Conservation (phyloP, 2,113 vertebrate genomes). For the Apteryx mantelli region DNA sequence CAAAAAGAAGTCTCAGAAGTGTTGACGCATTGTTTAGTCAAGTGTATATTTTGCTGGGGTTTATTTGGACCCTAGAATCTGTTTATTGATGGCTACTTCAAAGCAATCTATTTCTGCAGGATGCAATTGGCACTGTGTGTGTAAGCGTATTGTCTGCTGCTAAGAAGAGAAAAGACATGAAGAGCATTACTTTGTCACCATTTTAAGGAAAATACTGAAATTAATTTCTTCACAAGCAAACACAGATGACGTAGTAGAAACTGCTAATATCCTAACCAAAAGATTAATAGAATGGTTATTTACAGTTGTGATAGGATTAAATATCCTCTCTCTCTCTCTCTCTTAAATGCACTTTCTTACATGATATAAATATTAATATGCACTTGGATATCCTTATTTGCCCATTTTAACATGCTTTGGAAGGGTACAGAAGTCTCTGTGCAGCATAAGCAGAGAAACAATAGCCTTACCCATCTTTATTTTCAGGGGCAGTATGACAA, state of each 20-base stretch:
- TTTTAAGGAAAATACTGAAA: not conserved
- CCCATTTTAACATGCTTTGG: not conserved
- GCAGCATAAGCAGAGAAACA: constrained; percentile 28
- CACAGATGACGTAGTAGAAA: not conserved
- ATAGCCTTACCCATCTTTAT: constrained; percentile 34
- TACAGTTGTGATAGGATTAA: not conserved
- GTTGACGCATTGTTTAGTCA: constrained; percentile 29
- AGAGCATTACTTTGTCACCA: not conserved
- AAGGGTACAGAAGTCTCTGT: constrained; percentile 17
- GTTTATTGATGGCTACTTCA: constrained; percentile 42
- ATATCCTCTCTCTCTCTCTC: not conserved
- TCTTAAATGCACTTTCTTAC: not conserved
- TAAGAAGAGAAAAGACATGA: not conserved
- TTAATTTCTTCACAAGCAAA: constrained; percentile 12
- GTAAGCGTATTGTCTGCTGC: constrained; percentile 2
- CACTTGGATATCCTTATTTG: not conserved
- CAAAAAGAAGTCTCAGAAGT: not conserved
- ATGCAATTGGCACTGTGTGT: not conserved
- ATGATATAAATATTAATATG: not conserved
- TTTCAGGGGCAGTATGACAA: constrained; percentile 56
- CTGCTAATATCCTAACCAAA: not conserved
- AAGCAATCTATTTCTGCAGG: constrained; percentile 48
- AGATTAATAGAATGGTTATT: not conserved
- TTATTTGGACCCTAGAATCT: constrained; percentile 33
- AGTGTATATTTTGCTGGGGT: not conserved